Evolutionary conservation across 2,888 invertebrate genomes (phyloP).

Genomic region (Timema cristinae): DNA sequence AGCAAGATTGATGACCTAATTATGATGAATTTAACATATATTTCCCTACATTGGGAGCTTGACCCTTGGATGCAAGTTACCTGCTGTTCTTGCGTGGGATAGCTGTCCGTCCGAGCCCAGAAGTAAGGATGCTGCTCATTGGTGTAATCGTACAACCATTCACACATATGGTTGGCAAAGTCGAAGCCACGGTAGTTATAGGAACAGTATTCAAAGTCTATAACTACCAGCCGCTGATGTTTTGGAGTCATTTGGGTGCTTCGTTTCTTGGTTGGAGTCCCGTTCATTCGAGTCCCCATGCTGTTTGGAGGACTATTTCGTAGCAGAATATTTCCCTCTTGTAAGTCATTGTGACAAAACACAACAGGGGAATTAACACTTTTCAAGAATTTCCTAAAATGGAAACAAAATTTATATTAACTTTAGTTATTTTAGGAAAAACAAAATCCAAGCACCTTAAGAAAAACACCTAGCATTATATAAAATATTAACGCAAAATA

Average conservation of each 20-base stretch:
- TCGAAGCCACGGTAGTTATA: slow-evolving; percentile 54
- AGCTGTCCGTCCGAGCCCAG: slow-evolving; percentile 41
- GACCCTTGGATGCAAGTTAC: slow-evolving; percentile 35
- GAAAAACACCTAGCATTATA: too few relatives aligned
- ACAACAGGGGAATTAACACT: slow-evolving; percentile 47
- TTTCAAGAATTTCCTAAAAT: too few relatives aligned
- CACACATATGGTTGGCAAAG: slow-evolving; percentile 53
- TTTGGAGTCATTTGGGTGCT: background rate
- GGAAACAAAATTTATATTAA: too few relatives aligned
- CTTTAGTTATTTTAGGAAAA: too few relatives aligned
- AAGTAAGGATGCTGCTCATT: slow-evolving; percentile 46
- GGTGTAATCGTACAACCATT: slow-evolving; percentile 50
- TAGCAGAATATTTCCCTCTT: slow-evolving; percentile 48
- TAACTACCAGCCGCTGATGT: slow-evolving; percentile 41
- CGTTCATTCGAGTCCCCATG: background rate
- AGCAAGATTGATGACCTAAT: too few relatives aligned
- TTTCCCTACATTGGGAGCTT: too few relatives aligned
- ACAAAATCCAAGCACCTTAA: too few relatives aligned
- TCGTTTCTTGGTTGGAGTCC: background rate
- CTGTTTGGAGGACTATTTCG: slow-evolving; percentile 38
- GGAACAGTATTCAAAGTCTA: slow-evolving; percentile 52
- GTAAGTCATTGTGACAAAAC: slow-evolving; percentile 53
- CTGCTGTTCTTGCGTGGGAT: slow-evolving; percentile 49
- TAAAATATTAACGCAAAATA: too few relatives aligned
- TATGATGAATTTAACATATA: too few relatives aligned